Evolutionary conservation across 1,140 invertebrate genomes (phyloP).

Genomic region (Drosophila sulfurigaster): DNA sequence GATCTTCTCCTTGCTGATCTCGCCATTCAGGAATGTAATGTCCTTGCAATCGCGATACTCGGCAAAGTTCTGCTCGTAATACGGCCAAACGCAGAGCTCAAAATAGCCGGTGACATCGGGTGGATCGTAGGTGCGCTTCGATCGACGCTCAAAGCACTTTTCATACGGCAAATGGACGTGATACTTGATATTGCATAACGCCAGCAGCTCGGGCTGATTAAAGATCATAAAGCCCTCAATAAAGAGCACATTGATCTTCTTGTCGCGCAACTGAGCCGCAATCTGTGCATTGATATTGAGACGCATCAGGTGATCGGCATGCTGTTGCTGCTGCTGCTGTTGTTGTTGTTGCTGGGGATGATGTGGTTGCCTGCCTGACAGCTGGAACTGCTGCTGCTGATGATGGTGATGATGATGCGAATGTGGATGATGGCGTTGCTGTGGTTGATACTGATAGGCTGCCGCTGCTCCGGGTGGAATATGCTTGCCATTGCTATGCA

Average conservation of each 20-base stretch:
- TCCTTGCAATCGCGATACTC: slow-evolving; percentile 81
- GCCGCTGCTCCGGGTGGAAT: neutral
- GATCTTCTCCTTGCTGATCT: slow-evolving; percentile 76
- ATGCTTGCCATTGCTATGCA: slow-evolving; percentile 35
- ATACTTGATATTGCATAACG: slow-evolving; percentile 90
- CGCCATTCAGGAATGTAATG: slow-evolving; percentile 81
- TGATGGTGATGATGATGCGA: slow-evolving; percentile 47
- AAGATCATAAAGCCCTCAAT: slow-evolving; percentile 92
- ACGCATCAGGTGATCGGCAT: slow-evolving; percentile 64
- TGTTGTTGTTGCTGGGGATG: slow-evolving; percentile 28
- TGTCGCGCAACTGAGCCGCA: slow-evolving; percentile 67
- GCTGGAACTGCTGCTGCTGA: slow-evolving; percentile 44
- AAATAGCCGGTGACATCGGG: slow-evolving; percentile 93
- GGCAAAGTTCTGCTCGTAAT: slow-evolving; percentile 86
- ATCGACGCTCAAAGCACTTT: slow-evolving; percentile 88
- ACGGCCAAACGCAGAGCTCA: slow-evolving; percentile 91
- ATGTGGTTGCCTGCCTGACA: slow-evolving; percentile 37
- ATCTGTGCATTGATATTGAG: slow-evolving; percentile 68
- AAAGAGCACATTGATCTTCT: slow-evolving; percentile 87
- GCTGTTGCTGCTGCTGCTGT: slow-evolving; percentile 45
- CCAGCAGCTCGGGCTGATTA: slow-evolving; percentile 88
- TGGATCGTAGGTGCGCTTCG: slow-evolving; percentile 89
- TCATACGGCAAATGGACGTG: slow-evolving; percentile 90
- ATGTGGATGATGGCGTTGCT: slow-evolving; percentile 36
- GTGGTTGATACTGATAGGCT: slow-evolving; percentile 33